phyloP scores from a whole-genome alignment of 1,140 invertebrate species.

The Tetranychus cinnabarinus region DNA sequence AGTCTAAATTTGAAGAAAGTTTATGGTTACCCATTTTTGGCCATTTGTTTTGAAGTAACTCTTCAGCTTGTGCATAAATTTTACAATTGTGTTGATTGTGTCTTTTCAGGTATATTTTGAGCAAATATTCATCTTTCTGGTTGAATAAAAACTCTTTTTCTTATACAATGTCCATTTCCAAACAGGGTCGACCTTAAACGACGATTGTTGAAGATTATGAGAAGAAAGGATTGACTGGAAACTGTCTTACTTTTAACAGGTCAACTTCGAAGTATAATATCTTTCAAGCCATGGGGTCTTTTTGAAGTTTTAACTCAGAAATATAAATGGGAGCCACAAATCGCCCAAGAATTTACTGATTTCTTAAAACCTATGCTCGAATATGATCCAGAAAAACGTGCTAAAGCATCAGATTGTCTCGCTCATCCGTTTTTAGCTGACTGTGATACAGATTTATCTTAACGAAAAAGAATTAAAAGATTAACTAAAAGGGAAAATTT shows the following conservation, averaged over 20 bases:
- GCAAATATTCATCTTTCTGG: background rate
- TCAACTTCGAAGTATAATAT: conserved; percentile 68
- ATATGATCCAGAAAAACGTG: conserved; percentile 67
- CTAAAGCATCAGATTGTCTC: conserved; percentile 76
- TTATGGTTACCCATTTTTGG: too few species aligned
- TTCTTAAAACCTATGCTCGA: conserved; percentile 85
- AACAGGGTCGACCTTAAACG: conserved; percentile 21
- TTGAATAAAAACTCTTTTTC: background rate
- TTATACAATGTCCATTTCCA: background rate
- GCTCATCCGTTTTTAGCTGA: conserved; percentile 60
- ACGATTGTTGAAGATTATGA: conserved; percentile 18
- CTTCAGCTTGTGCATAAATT: too few species aligned
- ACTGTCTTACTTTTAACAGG: conserved; percentile 22
- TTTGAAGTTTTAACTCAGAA: conserved; percentile 81
- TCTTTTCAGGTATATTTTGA: too few species aligned
- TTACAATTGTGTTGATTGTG: too few species aligned
- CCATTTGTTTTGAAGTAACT: too few species aligned
- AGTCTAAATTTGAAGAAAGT: too few species aligned
- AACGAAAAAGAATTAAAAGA: too few species aligned
- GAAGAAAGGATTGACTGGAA: conserved; percentile 11
- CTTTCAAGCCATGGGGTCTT: conserved; percentile 76
- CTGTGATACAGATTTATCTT: background rate
- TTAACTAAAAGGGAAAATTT: too few species aligned
- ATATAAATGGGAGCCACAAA: conserved; percentile 64
- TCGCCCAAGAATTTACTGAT: conserved; percentile 66